phyloP scores from a whole-genome alignment of 2,888 invertebrate genomes.

The Prostheceraeus crozeri region DNA sequence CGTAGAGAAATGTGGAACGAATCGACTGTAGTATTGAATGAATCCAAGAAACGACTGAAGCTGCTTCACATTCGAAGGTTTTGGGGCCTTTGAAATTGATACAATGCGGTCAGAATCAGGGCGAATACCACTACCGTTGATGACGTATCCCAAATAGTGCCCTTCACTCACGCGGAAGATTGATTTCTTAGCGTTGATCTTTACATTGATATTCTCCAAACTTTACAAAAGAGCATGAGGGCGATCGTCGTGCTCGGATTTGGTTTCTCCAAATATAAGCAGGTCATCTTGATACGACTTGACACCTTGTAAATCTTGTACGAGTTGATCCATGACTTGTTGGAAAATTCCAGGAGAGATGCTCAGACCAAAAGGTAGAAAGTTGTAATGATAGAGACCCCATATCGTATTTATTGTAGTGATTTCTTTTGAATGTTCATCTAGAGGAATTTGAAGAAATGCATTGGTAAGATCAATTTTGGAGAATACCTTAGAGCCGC shows the following conservation, averaged over 20 bases:
- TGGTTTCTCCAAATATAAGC: not conserved
- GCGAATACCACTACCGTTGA: not conserved
- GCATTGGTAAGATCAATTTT: too few species aligned
- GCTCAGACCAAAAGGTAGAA: not conserved
- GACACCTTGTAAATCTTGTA: not conserved
- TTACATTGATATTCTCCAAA: not conserved
- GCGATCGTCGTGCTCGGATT: not conserved
- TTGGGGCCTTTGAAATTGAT: not conserved
- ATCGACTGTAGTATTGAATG: constrained; percentile 15
- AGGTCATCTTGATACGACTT: not conserved
- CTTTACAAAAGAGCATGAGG: not conserved
- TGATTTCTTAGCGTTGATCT: not conserved
- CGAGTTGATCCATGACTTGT: not conserved
- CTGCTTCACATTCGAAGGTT: not conserved
- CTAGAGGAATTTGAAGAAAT: too few species aligned
- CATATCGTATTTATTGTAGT: too few species aligned
- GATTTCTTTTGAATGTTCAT: too few species aligned
- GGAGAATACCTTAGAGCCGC: too few species aligned
- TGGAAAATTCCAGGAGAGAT: not conserved
- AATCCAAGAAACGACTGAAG: constrained; percentile 8
- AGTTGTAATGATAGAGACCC: constrained; percentile 15
- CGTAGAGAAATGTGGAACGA: not conserved
- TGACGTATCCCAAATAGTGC: too few species aligned
- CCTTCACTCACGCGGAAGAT: too few species aligned
- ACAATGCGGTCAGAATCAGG: not conserved